A percentile compares a stretch with the other conserved stretches of the same genome.
Conservation (phyloP, 2,797 vertebrate genomes). For the Spinus olivaceus region DNA sequence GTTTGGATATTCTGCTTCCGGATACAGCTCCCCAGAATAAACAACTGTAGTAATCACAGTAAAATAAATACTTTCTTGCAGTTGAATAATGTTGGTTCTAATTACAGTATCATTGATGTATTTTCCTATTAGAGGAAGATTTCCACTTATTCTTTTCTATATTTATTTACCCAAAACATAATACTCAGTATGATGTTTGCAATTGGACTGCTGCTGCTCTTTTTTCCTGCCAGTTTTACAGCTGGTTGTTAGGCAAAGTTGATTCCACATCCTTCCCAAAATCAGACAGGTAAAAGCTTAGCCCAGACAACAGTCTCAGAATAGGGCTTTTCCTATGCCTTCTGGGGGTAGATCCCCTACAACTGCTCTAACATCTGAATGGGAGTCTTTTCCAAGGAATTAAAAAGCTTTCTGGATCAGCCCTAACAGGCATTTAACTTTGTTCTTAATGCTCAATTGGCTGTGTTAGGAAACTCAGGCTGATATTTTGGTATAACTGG, state of each 20-base stretch:
- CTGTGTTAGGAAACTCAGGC: neutral
- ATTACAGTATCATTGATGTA: conserved; percentile 52
- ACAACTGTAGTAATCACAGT: conserved; percentile 42
- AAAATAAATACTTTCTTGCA: conserved; percentile 45
- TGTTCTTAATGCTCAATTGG: neutral
- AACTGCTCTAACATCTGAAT: neutral
- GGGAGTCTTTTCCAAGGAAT: neutral
- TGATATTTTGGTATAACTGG: neutral
- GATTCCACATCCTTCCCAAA: neutral
- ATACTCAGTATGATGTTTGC: conserved; percentile 3
- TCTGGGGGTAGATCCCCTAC: neutral
- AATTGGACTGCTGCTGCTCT: conserved; percentile 1
- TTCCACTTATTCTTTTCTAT: conserved; percentile 44
- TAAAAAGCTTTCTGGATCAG: neutral
- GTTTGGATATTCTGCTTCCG: conserved; percentile 1
- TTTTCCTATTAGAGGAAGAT: conserved; percentile 48
- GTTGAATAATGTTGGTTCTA: conserved; percentile 51
- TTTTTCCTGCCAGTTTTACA: conserved; percentile 1
- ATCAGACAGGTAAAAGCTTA: conserved; percentile 18
- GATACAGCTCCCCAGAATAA: conserved; percentile 38
- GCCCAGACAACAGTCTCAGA: neutral
- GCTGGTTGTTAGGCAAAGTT: conserved; percentile 1
- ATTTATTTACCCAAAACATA: conserved; percentile 58
- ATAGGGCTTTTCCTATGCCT: neutral
- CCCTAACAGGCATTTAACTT: neutral